Base-by-base conservation (phyloP, 2,113 vertebrate genomes). In the Empidonax traillii region DNA sequence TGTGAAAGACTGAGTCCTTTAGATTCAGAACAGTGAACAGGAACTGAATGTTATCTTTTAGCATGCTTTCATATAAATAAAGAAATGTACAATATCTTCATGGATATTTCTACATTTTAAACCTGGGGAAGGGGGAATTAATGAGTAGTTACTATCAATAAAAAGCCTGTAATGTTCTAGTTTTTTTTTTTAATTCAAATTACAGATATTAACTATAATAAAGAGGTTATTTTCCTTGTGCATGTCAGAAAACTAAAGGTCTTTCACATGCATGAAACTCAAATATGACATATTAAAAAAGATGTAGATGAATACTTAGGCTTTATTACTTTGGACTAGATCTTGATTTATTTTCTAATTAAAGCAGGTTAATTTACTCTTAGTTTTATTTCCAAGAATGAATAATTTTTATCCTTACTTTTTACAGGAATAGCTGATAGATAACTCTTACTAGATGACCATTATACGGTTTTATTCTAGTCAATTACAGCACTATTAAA, bases 331-430 rank as follows among this genome's bases (percentile, higher is more conserved):
- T 90, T 90, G 10, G 21, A n/a, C 10, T 82, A 67, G 24, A 93
- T 41, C n/a, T 62, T 91, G 46, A 93, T 91, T 96, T 97, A 82
- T 96, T 81, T 91, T 92, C 41, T 73, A 94, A 94, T 94, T 96
- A 74, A 79, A 92, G 14, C 43, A 93, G 27, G 46, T 41, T 84
- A 46, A 39, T 80, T 96, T 91, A 63, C 62, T 61, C n/a, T 81
- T 81, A 73, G 4, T 18, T 94, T 92, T 89, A 67, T 43, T 94
- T 91, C 62, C 6, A 69, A 77, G 16, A 94, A 92, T 87, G 14
- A 93, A 94, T 85, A 82, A 82, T 74, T 49, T 87, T 92, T 95
- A 74, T 84, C 6, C 10, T 49, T 52, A 10, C 14, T 35, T 88
- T 69, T 95, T 90, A 76, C 14, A 91, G 30, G 20, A 94, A 53